Evolutionary conservation across 2,113 vertebrate genomes (phyloP).

Genomic region (Gallinago paraguaiae): DNA sequence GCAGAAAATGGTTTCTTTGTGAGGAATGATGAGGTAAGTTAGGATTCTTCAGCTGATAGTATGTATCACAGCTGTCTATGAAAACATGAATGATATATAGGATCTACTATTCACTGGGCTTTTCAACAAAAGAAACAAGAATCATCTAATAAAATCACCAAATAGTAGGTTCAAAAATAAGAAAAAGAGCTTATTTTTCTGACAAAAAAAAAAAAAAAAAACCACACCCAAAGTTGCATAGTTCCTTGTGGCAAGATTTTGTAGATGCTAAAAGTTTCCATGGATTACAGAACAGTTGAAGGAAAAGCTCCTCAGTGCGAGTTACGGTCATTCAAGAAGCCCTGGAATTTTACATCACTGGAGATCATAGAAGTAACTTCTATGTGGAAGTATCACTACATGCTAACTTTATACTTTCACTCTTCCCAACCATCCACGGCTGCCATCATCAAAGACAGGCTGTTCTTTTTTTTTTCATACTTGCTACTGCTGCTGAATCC

Average conservation of each 20-base stretch:
- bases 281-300: neutral
- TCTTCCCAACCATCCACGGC: neutral
- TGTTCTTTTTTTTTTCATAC: neutral
- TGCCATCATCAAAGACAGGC: neutral
- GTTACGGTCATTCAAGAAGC: neutral
- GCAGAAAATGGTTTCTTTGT: neutral
- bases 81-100: neutral
- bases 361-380: neutral
- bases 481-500: neutral
- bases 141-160: neutral
- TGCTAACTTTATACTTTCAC: neutral
- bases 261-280: neutral
- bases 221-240: neutral
- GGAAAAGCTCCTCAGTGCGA: neutral
- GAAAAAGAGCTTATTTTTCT: neutral
- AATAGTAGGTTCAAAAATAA: neutral
- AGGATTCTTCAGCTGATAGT: neutral
- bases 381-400: neutral
- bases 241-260: neutral
- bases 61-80: neutral
- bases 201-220: neutral
- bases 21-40: neutral
- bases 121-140: neutral
- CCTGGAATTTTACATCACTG: neutral
- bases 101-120: neutral